Conservation (phyloP, 1,140 invertebrate species). For the Diachasma alloeum region DNA sequence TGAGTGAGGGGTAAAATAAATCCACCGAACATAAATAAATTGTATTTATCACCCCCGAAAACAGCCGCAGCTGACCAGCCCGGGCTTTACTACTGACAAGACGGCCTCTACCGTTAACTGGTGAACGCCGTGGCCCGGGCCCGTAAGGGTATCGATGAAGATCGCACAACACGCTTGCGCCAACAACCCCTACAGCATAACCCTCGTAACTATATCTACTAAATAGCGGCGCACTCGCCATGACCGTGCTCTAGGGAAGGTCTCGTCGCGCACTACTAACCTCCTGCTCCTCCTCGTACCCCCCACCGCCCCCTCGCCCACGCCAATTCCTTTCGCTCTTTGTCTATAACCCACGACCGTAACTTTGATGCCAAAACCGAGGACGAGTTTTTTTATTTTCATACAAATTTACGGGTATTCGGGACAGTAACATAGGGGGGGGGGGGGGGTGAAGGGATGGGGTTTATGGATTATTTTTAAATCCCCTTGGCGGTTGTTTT, state of each 20-base stretch:
- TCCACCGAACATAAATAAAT: not conserved
- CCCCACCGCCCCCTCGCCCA: not conserved
- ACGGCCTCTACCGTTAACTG: slow-evolving; percentile 23
- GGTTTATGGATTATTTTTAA: no score
- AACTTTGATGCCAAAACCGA: not conserved
- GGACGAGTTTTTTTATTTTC: not conserved
- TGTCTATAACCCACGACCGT: not conserved
- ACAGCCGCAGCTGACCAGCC: slow-evolving; percentile 51
- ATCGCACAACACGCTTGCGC: slow-evolving; percentile 26
- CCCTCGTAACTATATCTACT: not conserved
- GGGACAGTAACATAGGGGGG: no score
- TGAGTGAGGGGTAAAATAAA: not conserved
- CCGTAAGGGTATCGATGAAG: slow-evolving; percentile 27
- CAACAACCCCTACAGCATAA: slow-evolving; percentile 1
- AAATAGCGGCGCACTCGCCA: slow-evolving; percentile 20
- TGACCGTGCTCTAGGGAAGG: slow-evolving; percentile 18
- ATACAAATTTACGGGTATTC: not conserved
- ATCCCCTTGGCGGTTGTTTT: no score
- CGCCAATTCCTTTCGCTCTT: not conserved
- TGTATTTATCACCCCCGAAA: not conserved
- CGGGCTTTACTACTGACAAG: slow-evolving; percentile 58
- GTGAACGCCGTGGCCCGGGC: slow-evolving; percentile 28
- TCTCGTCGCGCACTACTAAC: not conserved
- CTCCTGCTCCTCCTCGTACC: not conserved
- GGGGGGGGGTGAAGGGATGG: no score